These are phyloP conservation scores for Polypterus bichir DNA, from an alignment of 2,113 vertebrate genomes.

Conservation along the genomic window DNA sequence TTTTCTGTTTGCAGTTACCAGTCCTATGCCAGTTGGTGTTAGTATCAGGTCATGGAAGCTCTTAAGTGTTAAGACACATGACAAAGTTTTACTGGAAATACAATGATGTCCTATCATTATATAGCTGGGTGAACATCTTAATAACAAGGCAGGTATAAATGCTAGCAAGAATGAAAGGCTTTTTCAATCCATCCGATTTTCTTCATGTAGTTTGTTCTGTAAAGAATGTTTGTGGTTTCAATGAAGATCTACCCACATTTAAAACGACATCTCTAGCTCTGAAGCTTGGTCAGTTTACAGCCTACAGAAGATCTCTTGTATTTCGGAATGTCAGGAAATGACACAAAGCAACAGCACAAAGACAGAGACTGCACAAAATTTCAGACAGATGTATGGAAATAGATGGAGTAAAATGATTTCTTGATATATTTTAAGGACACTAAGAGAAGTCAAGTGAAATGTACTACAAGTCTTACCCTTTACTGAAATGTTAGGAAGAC, in stretches of 20 bases:
- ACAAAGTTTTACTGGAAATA: too few species aligned
- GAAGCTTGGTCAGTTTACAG: constrained; percentile 5
- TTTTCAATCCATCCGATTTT: constrained; percentile 11
- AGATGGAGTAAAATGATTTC: constrained; percentile 5
- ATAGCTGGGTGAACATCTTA: constrained; percentile 9
- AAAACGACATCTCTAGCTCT: constrained; percentile 13
- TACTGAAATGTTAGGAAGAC: constrained; percentile 4
- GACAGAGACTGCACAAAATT: background rate
- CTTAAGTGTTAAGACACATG: too few species aligned
- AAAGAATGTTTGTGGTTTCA: constrained; percentile 6
- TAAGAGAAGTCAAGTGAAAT: constrained; percentile 4
- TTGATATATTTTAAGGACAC: background rate
- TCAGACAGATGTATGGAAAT: background rate
- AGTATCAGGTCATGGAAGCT: too few species aligned
- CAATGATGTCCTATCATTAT: background rate
- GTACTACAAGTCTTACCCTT: constrained; percentile 9
- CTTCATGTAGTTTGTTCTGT: constrained; percentile 12
- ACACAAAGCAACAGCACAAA: background rate
- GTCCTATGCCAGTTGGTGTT: too few species aligned
- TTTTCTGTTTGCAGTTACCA: too few species aligned
- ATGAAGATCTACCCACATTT: constrained; percentile 7
- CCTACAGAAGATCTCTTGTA: constrained; percentile 6
- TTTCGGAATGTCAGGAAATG: constrained; percentile 8
- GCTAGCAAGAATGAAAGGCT: constrained; percentile 7
- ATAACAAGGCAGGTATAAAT: constrained; percentile 4